A percentile compares a stretch with the other conserved stretches of the same genome.
phyloP scores from a whole-genome alignment of 1,140 invertebrate species.

The Eulimnadia texana region DNA sequence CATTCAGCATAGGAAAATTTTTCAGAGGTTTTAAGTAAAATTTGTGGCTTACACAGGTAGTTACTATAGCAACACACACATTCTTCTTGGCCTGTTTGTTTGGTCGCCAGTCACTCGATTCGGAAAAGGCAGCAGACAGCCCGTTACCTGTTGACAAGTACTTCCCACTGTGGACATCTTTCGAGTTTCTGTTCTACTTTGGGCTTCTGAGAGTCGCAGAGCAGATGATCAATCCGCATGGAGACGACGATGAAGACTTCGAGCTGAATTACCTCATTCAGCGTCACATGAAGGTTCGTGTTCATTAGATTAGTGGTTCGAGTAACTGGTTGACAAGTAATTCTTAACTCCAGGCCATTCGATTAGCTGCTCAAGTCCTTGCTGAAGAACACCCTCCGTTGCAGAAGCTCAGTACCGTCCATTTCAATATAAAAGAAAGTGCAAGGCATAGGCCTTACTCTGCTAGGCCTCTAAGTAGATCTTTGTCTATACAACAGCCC shows the following conservation, averaged over 20 bases:
- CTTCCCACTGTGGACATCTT: slow-evolving; percentile 49
- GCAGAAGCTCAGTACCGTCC: too few species aligned
- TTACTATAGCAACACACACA: slow-evolving; percentile 55
- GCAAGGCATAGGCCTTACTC: too few species aligned
- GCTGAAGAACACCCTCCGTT: neutral
- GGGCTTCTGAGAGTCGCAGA: slow-evolving; percentile 54
- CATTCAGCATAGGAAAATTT: neutral
- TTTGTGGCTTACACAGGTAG: slow-evolving; percentile 38
- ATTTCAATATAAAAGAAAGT: too few species aligned
- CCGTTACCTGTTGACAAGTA: neutral
- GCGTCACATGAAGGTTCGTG: slow-evolving; percentile 43
- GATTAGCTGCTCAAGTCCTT: neutral
- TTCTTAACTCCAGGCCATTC: neutral
- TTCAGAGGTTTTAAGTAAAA: neutral
- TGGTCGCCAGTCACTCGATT: slow-evolving; percentile 39
- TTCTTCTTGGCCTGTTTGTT: slow-evolving; percentile 54
- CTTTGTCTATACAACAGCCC: too few species aligned
- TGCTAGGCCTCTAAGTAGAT: too few species aligned
- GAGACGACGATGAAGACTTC: slow-evolving; percentile 64
- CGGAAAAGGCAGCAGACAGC: neutral
- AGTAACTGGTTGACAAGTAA: neutral
- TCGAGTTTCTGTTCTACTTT: slow-evolving; percentile 65
- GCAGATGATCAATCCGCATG: slow-evolving; percentile 54
- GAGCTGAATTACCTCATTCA: slow-evolving; percentile 56
- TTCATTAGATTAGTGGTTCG: neutral